These are phyloP conservation scores for Oscheius sp. DNA, from an alignment of 2,888 invertebrate species.

Conservation along the genomic window DNA sequence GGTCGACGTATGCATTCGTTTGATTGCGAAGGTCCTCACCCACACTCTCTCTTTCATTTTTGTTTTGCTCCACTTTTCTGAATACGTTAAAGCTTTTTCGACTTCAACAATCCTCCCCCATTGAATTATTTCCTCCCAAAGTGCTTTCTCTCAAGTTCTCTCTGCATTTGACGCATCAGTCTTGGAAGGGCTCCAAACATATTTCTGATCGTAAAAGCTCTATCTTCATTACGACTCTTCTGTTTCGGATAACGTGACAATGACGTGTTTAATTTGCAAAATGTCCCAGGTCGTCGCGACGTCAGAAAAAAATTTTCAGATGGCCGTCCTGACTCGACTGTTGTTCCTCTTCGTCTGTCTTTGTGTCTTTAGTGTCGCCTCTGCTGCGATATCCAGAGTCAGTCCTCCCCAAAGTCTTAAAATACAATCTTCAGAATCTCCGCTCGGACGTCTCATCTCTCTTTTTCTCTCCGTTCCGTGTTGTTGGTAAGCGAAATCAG, in stretches of 20 bases:
- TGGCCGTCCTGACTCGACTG: conserved; percentile 7
- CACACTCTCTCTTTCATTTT: background rate
- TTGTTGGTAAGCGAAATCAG: conserved; percentile 50
- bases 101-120: background rate
- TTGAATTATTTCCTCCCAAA: background rate
- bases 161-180: no score
- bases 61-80: background rate
- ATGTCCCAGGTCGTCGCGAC: no score
- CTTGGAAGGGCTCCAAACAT: no score
- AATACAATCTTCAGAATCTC: conserved; percentile 30
- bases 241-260: no score
- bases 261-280: no score
- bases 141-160: no score
- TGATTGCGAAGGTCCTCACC: background rate
- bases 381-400: background rate
- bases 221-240: no score
- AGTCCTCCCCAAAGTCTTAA: background rate
- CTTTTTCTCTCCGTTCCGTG: conserved; percentile 53
- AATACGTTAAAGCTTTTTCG: no score
- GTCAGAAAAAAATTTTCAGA: no score
- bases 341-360: conserved; percentile 11
- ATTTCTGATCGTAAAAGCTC: no score
- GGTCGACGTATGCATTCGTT: background rate
- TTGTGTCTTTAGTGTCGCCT: background rate
- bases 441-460: conserved; percentile 43